Percentiles rank a stretch among this genome's conserved stretches.
Conservation (phyloP, 2,113 vertebrate genomes). For the Aptenodytes forsteri region DNA sequence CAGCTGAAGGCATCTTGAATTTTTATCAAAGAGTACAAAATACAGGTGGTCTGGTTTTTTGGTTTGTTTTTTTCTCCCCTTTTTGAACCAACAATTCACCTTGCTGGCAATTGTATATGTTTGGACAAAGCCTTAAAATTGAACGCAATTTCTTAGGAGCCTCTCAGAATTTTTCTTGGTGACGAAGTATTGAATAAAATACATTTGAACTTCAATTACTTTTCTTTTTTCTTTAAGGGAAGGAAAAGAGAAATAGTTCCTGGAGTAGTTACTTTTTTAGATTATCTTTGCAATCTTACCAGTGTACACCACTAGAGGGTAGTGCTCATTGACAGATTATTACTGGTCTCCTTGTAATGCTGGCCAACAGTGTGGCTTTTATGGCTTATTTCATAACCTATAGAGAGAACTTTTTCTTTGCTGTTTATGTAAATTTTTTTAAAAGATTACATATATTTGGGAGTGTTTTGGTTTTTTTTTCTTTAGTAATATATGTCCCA, state of each 20-base stretch:
- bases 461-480: background rate
- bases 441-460: background rate
- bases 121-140: background rate
- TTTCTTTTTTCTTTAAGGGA: background rate
- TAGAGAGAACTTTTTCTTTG: background rate
- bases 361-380: background rate
- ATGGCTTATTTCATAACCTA: background rate
- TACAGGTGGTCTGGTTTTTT: no score
- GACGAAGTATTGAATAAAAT: background rate
- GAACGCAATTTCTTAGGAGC: background rate
- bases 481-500: background rate
- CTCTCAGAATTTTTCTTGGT: background rate
- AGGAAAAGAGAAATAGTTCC: background rate
- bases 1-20: background rate
- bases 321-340: background rate
- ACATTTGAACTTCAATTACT: background rate
- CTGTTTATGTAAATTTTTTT: background rate
- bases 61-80: background rate
- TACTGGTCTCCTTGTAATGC: background rate
- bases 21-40: background rate
- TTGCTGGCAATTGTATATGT: rapidly evolving
- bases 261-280: background rate
- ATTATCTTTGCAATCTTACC: background rate
- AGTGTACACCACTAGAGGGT: conserved; percentile 28
- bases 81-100: background rate